Conservation (phyloP, 2,888 invertebrate species). For the Tetranychus truncatus region DNA sequence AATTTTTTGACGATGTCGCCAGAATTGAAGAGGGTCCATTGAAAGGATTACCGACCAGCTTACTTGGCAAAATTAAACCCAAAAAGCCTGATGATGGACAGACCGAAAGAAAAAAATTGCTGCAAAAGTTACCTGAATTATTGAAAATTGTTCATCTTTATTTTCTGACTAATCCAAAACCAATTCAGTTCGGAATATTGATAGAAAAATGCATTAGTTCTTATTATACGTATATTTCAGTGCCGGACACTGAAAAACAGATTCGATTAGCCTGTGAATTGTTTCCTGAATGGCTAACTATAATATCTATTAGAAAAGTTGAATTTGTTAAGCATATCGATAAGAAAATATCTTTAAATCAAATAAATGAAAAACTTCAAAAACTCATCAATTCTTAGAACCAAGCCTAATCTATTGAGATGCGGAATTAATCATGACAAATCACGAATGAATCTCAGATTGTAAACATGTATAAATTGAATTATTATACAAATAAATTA, state of each 20-base stretch:
- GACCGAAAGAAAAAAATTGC: not conserved
- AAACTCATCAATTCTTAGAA: not conserved
- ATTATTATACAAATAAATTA: no score
- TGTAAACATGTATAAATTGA: no score
- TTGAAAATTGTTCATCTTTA: not conserved
- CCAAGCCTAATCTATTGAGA: no score
- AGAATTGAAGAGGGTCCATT: not conserved
- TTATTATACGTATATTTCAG: not conserved
- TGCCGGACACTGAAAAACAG: not conserved
- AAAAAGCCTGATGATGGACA: not conserved
- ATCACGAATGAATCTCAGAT: no score
- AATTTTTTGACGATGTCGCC: not conserved
- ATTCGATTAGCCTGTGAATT: not conserved
- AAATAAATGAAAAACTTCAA: not conserved
- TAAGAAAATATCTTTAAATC: not conserved
- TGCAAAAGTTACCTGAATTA: not conserved
- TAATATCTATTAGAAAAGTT: not conserved
- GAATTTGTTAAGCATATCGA: not conserved
- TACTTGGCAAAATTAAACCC: not conserved
- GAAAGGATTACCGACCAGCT: not conserved
- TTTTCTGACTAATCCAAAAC: not conserved
- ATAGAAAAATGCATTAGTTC: not conserved
- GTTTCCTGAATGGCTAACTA: not conserved
- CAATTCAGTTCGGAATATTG: not conserved
- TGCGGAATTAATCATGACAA: no score